These are phyloP conservation scores for Eristalis arbustorum DNA, from an alignment of 2,888 invertebrate species.

Conservation along the genomic window DNA sequence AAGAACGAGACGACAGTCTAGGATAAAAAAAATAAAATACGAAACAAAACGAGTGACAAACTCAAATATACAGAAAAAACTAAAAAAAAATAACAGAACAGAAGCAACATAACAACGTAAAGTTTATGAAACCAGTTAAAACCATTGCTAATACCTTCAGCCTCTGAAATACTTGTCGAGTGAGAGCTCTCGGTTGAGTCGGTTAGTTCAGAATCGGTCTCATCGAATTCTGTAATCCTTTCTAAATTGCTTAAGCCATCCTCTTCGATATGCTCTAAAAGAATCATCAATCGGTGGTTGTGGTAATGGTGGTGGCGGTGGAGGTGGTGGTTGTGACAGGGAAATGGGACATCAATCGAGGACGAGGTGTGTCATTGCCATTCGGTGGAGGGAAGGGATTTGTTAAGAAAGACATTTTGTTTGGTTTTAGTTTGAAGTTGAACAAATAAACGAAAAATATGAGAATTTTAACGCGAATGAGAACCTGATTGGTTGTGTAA, in stretches of 20 bases:
- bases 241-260: constrained; percentile 73
- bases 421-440: constrained; percentile 45
- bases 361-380: constrained; percentile 10
- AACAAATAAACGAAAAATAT: constrained; percentile 58
- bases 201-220: constrained; percentile 82
- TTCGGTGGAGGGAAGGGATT: background rate
- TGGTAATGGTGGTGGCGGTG: constrained; percentile 10
- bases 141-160: constrained; percentile 74
- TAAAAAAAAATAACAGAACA: constrained; percentile 36
- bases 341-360: background rate
- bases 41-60: constrained; percentile 17
- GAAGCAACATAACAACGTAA: constrained; percentile 51
- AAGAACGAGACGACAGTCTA: background rate
- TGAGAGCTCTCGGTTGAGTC: constrained; percentile 80
- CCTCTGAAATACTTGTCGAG: constrained; percentile 78
- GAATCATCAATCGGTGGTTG: constrained; percentile 36
- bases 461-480: constrained; percentile 76
- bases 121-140: constrained; percentile 4
- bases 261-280: constrained; percentile 70
- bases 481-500: constrained; percentile 74
- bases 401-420: constrained; percentile 43
- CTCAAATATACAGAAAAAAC: background rate
- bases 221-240: constrained; percentile 80
- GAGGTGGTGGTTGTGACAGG: constrained; percentile 10
- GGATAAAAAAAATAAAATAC: constrained; percentile 30